A percentile compares a stretch with the other conserved stretches of the same genome.
phyloP scores from a whole-genome alignment of 1,140 invertebrate species.

The Adelges cooleyi region DNA sequence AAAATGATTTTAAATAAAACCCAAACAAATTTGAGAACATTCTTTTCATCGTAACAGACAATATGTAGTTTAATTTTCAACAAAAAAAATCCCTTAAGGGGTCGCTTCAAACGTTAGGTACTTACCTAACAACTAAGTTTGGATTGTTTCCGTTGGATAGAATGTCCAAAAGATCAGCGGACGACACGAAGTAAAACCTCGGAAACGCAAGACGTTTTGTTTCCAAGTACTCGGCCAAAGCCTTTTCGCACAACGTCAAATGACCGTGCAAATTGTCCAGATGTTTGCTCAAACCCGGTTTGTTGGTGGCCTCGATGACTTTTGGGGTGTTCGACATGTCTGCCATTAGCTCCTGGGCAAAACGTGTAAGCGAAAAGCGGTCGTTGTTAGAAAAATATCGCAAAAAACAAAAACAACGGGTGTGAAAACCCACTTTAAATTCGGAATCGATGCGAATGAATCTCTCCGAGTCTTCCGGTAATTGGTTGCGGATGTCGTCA shows the following conservation, averaged over 20 bases:
- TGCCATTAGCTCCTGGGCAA: conserved; percentile 44
- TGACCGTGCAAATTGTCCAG: conserved; percentile 74
- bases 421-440: conserved; percentile 55
- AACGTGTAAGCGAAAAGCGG: not conserved
- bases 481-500: conserved; percentile 87
- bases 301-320: conserved; percentile 81
- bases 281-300: conserved; percentile 59
- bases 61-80: no score
- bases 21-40: no score
- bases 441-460: conserved; percentile 84
- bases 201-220: conserved; percentile 95
- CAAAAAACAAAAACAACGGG: not conserved
- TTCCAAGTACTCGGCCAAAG: conserved; percentile 90
- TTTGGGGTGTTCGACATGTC: conserved; percentile 68
- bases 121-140: conserved; percentile 52
- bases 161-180: conserved; percentile 90
- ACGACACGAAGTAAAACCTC: conserved; percentile 93
- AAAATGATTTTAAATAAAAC: no score
- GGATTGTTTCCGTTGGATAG: conserved; percentile 93
- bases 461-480: conserved; percentile 83
- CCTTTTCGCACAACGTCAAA: conserved; percentile 89
- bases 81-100: no score
- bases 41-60: no score
- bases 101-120: no score
- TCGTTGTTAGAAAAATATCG: not conserved